These are phyloP conservation scores for Rhea americana DNA, from an alignment of 2,113 vertebrate genomes.

Conservation along the genomic window DNA sequence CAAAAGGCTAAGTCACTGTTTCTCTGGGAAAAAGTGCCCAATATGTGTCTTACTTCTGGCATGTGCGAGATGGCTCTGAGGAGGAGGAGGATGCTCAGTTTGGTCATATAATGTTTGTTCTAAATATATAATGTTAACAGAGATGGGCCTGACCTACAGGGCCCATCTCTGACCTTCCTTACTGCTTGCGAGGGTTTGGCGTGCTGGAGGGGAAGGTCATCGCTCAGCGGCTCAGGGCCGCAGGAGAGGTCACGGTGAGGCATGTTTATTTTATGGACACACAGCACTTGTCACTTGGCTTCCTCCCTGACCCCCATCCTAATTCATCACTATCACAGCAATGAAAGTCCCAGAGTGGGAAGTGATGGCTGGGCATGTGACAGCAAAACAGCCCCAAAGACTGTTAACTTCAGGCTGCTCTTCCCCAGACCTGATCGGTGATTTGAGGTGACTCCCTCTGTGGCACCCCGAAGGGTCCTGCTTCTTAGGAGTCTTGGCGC, in stretches of 20 bases:
- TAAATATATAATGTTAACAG: not conserved
- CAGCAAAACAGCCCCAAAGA: not conserved
- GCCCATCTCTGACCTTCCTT: not conserved
- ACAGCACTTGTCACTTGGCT: not conserved
- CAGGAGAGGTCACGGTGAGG: not conserved
- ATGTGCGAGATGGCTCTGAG: not conserved
- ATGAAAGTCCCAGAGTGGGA: not conserved
- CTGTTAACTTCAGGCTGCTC: not conserved
- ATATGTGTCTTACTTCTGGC: not conserved
- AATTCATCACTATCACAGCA: not conserved
- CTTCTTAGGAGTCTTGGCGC: not conserved
- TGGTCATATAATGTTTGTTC: not conserved
- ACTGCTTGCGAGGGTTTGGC: not conserved
- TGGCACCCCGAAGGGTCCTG: not conserved
- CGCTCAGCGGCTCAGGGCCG: accelerated
- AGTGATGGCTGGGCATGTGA: not conserved
- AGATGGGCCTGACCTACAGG: not conserved
- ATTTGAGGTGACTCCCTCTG: too few relatives aligned
- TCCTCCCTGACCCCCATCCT: not conserved
- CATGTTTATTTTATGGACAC: not conserved
- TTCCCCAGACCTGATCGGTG: not conserved
- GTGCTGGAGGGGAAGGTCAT: not conserved
- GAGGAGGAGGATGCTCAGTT: not conserved
- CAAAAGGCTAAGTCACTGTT: not conserved
- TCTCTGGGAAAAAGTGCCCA: not conserved